Evolutionary conservation across 2,888 invertebrate genomes (phyloP), one percentile per base, ranked within the genome.

Genomic region (Priocnemis perturbator): DNA sequence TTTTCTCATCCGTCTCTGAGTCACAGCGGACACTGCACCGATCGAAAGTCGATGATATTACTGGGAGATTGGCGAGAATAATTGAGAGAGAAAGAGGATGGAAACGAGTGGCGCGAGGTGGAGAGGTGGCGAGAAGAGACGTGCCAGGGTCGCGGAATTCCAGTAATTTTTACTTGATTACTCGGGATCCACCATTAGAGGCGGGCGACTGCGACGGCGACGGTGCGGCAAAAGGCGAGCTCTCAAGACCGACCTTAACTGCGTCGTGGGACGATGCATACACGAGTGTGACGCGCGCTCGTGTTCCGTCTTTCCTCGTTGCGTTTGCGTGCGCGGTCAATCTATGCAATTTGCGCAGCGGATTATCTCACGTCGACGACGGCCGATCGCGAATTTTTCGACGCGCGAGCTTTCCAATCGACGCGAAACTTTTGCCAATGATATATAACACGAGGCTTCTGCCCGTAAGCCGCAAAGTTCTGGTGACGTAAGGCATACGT

Each of bases 161-260:
- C 62, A 73, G 69, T 61, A 64, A 78, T 78, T 78, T 74, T 68
- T 74, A 60, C 70, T 61, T 47, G 78, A 75, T 76, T 71, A 73
- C 67, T 59, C 37, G 67, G 47, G 64, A 60, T 60, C 62, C 62
- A 65, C 45, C 64, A 64, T 71, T 64, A 68, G 71, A 71, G 60
- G 26, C 26, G 26, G 1, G 50, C 50, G 47, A 47, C 4, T 47
- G 15, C 47, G 47, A n/a, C 47, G 44, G 59, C 56, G 60, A 65
- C 65, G 65, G 45, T 60, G 63, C 50, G 48, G 58, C 58, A 56
- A 60, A 67, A 68, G 69, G 64, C 68, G 67, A 67, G 59, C 23
- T 37, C 57, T 64, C 65, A 48, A 71, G 69, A 69, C 50, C 69
- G 77, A 73, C 66, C 64, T 73, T 60, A 76, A 73, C 72, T 70